phyloP scores from a whole-genome alignment of 2,113 vertebrate species.

The Apistogramma diplotaenia region DNA sequence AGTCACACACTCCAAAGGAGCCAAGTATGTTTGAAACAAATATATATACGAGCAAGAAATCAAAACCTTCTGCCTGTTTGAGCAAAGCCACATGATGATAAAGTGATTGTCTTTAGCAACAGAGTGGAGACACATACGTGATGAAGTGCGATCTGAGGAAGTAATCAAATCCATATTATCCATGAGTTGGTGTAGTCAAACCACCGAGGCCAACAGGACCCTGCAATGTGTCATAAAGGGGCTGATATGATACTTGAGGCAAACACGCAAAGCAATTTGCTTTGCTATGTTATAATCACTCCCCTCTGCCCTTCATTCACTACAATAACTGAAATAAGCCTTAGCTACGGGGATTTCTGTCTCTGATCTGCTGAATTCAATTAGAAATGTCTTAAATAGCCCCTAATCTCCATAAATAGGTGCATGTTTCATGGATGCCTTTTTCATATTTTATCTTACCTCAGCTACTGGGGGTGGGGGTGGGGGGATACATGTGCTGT shows the following conservation, averaged over 20 bases:
- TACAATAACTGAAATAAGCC: slow-evolving; percentile 38
- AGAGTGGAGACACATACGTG: not conserved
- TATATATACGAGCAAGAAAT: not conserved
- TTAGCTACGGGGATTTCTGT: slow-evolving; percentile 48
- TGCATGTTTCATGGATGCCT: slow-evolving; percentile 54
- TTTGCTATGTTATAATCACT: slow-evolving; percentile 3
- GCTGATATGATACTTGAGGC: not conserved
- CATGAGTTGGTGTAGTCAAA: not conserved
- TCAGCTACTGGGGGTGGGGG: not conserved
- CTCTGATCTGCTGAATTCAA: slow-evolving; percentile 64
- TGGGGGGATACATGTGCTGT: not conserved
- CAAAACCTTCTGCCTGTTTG: not conserved
- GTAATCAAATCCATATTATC: not conserved
- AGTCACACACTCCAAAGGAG: not conserved
- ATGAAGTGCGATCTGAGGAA: not conserved
- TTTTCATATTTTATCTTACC: slow-evolving; percentile 48
- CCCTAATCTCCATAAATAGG: slow-evolving; percentile 64
- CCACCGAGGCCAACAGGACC: not conserved
- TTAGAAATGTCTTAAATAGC: slow-evolving; percentile 56
- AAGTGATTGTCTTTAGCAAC: not conserved
- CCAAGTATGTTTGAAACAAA: not conserved
- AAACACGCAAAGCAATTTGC: slow-evolving; percentile 4
- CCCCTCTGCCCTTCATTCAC: slow-evolving; percentile 10
- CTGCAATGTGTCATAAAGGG: not conserved
- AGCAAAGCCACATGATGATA: not conserved